Conservation (phyloP, 2,888 invertebrate genomes). For the Acholoe squamosa region DNA sequence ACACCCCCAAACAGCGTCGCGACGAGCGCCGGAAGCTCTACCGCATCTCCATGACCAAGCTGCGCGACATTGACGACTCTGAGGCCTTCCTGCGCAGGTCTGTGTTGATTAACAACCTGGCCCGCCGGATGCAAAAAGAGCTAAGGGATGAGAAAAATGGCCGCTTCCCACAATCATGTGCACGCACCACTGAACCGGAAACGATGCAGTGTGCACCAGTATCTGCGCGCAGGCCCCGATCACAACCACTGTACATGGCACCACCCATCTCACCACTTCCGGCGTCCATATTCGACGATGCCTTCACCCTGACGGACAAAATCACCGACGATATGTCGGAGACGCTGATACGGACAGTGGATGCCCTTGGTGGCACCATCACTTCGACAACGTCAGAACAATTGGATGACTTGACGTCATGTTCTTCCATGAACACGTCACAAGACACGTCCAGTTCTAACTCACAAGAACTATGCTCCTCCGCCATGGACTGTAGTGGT, state of each 20-base stretch:
- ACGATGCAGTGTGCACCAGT: neutral
- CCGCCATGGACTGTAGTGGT: constrained; percentile 11
- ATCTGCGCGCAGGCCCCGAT: neutral
- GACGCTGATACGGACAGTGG: constrained; percentile 31
- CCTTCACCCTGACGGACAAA: constrained; percentile 26
- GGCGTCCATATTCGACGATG: constrained; percentile 15
- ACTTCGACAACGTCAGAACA: constrained; percentile 6
- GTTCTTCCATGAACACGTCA: neutral
- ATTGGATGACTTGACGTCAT: neutral
- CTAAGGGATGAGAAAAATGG: constrained; percentile 46
- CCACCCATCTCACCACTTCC: neutral
- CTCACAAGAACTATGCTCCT: neutral
- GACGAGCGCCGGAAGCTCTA: constrained; percentile 95
- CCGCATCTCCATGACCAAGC: constrained; percentile 93
- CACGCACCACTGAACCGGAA: constrained; percentile 11
- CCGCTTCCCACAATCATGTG: neutral
- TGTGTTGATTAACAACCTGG: constrained; percentile 95
- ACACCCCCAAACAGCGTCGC: constrained; percentile 86
- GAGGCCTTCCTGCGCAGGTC: constrained; percentile 93
- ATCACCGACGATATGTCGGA: constrained; percentile 55
- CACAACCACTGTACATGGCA: neutral
- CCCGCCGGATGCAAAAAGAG: constrained; percentile 89
- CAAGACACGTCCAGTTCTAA: neutral
- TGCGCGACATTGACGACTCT: constrained; percentile 95
- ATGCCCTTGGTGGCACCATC: constrained; percentile 31